Evolutionary conservation across 1,140 invertebrate genomes (phyloP), one percentile per base, ranked within the genome.

Genomic region (Spodoptera litura): DNA sequence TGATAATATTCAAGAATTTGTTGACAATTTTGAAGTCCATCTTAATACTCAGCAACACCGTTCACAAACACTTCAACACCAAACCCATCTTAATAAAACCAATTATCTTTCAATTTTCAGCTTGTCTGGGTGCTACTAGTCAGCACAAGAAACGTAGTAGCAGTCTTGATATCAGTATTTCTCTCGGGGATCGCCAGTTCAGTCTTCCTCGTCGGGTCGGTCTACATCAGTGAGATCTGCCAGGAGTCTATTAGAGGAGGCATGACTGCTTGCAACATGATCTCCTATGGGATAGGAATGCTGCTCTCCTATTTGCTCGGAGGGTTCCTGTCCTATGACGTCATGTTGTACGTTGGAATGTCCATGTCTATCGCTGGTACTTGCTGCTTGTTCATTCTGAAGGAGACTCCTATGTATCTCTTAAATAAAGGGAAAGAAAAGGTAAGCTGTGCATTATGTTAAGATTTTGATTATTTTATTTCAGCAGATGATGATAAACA

Each of bases 181-280:
- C 13, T 91, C n/a, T 87, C 84, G 0, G 91, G 91, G 0, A 12
- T 88, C 0, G 81, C 86, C 53, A 83, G 83, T 12, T 81, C 85
- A 12, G 80, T 80, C 15, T 78, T 88, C 12, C 59, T 92, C 4
- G 77, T 89, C 2, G 81, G 84, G 0, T 84, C 88, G 0, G 81
- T 89, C 8, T 91, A 83, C 72, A 83, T 92, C 13, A 81, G 87
- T 9, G 91, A 92, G 79, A 84, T 90, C 31, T 92, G 89, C 72
- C 80, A 92, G 49, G 87, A 88, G 4, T 88, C 86, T 2, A 87
- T 92, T 2, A 61, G 91, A 59, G 91, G 91, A 0, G 81, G 85
- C 0, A 90, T 91, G 89, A 82, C 84, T 0, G 87, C 89, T 2
- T 62, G 76, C 8, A 75, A 84, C 6, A 87, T 92, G 74, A 78